Percentiles rank a stretch among this genome's conserved stretches.
These are phyloP conservation scores for Galbula dea DNA, from an alignment of 2,113 vertebrate species.

Conservation along the genomic window DNA sequence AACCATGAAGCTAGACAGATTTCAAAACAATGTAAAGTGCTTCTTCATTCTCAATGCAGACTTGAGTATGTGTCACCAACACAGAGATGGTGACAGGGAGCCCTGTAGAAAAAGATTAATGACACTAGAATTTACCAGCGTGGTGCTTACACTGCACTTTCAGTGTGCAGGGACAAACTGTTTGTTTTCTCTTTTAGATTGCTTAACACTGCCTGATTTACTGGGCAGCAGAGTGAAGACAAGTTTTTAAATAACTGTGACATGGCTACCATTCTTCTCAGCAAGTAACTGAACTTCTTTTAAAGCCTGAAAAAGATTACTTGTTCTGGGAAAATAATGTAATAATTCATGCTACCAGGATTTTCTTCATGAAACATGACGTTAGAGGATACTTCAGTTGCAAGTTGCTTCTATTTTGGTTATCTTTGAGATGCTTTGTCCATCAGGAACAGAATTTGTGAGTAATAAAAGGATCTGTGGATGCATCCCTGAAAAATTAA, in stretches of 20 bases:
- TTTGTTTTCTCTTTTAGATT: conserved; percentile 68
- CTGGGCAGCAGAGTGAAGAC: conserved; percentile 59
- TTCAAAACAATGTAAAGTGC: conserved; percentile 59
- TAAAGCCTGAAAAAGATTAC: background rate
- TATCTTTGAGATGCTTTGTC: background rate
- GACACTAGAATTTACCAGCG: conserved; percentile 42
- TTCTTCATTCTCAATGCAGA: conserved; percentile 41
- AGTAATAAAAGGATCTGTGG: background rate
- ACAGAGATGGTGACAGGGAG: conserved; percentile 35
- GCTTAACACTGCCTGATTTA: conserved; percentile 63
- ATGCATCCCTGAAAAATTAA: background rate
- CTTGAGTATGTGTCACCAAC: conserved; percentile 15
- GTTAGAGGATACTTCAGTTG: background rate
- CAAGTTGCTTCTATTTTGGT: background rate
- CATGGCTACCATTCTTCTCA: conserved; percentile 39
- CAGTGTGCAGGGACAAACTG: conserved; percentile 41
- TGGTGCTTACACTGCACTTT: conserved; percentile 63
- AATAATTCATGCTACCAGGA: background rate
- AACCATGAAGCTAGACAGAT: conserved; percentile 35
- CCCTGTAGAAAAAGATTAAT: conserved; percentile 68
- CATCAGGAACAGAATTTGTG: background rate
- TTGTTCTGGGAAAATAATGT: background rate
- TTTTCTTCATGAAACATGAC: background rate
- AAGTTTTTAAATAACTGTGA: conserved; percentile 65
- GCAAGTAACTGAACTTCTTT: background rate